Conservation (phyloP, 1,140 invertebrate species). For the Brachionus asplanchnoidis region DNA sequence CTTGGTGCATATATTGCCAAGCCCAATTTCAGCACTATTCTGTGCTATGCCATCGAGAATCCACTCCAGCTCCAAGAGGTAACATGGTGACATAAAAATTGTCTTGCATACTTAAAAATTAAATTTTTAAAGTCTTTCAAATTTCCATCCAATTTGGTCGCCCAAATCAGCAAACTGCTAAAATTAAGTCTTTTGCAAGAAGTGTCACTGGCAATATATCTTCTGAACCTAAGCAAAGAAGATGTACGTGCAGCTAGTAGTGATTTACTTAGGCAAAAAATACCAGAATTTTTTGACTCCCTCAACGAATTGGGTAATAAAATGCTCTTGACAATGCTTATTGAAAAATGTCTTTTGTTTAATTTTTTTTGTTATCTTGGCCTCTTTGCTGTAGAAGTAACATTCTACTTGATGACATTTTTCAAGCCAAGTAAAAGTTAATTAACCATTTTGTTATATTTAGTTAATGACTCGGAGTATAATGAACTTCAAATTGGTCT, state of each 20-base stretch:
- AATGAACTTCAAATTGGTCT: slow-evolving; percentile 16
- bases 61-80: slow-evolving; percentile 62
- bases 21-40: slow-evolving; percentile 67
- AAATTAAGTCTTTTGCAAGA: slow-evolving; percentile 78
- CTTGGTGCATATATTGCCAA: slow-evolving; percentile 68
- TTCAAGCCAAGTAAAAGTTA: background rate
- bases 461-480: slow-evolving; percentile 21
- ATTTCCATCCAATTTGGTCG: slow-evolving; percentile 65
- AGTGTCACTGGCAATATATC: slow-evolving; percentile 76
- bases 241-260: slow-evolving; percentile 69
- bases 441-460: background rate
- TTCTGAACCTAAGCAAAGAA: slow-evolving; percentile 70
- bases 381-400: background rate
- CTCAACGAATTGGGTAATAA: slow-evolving; percentile 68
- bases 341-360: background rate
- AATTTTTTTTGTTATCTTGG: background rate
- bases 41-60: slow-evolving; percentile 74
- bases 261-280: slow-evolving; percentile 72
- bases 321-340: background rate
- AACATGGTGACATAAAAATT: slow-evolving; percentile 33
- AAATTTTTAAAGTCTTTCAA: slow-evolving; percentile 65
- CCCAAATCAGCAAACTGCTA: slow-evolving; percentile 73
- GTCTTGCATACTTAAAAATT: background rate
- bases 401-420: slow-evolving; percentile 8
- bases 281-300: slow-evolving; percentile 75